Evolutionary conservation across 2,888 invertebrate species (phyloP), one percentile per base, ranked within the genome.

Genomic region (Agrochola circellaris): DNA sequence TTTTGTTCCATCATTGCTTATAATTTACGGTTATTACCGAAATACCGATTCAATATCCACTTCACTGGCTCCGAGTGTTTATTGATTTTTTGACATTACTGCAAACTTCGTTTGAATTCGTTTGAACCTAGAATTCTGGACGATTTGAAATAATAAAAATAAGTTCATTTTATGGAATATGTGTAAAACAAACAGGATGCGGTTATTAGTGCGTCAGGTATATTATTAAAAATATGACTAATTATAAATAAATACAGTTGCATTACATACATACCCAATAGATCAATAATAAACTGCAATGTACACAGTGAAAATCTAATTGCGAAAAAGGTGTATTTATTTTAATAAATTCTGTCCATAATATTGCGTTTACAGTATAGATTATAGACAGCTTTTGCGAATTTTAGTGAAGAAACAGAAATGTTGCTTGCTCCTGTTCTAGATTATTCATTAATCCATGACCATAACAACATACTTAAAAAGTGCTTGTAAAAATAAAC

Each of bases 81-180:
- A 93, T 93, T 93, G 93, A 93, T 93, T 93, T 93, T 93, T 91
- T 93, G 93, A 93, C 93, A 87, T 92, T 89, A 88, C 84, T 86
- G 87, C 85, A 90, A 91, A 89, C 81, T 90, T 89, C 86, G 82
- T 78, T 65, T 65, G 58, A 79, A 79, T 74, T 26, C 56, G 58
- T 65, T 77, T 56, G 65, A 54, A 58, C 65, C 73, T 74, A 73
- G 74, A 85, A 82, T 58, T 60, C 67, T 60, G n/a, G n/a, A 72
- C 65, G 60, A 73, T 78, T 85, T 69, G 73, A 66, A 79, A 73
- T 78, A 73, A n/a, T 48, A 51, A 68, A n/a, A 81, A 51, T 81
- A 64, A 34, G 23, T 62, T 60, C 1, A 77, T 58, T 56, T 13
- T 74, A 54, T 9, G 65, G 48, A 67, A 48, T 79, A 79, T 75